A percentile compares a stretch with the other conserved stretches of the same genome.
Conservation (phyloP, 2,888 invertebrate genomes). For the Ametastegia equiseti region DNA sequence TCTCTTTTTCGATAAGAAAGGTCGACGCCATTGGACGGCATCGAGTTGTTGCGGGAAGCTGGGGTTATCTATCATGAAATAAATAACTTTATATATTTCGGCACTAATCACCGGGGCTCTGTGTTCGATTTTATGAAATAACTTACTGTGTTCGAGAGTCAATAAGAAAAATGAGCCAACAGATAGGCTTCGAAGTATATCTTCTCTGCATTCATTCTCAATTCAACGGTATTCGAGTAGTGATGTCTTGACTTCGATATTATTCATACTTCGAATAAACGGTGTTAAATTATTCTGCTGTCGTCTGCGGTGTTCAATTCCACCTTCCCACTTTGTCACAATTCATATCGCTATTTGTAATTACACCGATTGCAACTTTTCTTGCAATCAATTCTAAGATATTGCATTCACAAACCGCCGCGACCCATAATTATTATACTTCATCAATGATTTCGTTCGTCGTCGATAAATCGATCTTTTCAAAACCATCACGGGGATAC, state of each 20-base stretch:
- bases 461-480: neutral
- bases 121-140: slow-evolving; percentile 69
- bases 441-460: neutral
- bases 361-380: neutral
- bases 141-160: slow-evolving; percentile 67
- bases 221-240: slow-evolving; percentile 52
- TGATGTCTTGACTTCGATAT: slow-evolving; percentile 15
- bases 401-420: neutral
- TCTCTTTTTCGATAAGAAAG: slow-evolving; percentile 56
- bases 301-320: neutral
- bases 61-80: slow-evolving; percentile 71
- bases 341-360: neutral
- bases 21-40: slow-evolving; percentile 59
- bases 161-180: slow-evolving; percentile 63
- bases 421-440: neutral
- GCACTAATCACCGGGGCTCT: slow-evolving; percentile 54
- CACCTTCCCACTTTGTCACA: neutral
- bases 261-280: neutral
- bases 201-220: slow-evolving; percentile 55
- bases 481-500: neutral
- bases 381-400: neutral
- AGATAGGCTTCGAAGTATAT: slow-evolving; percentile 55
- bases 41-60: slow-evolving; percentile 64
- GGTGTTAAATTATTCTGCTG: too few species aligned
- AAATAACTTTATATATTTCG: slow-evolving; percentile 72